Evolutionary conservation across 2,113 vertebrate genomes (phyloP).

Genomic region (Pelobates fuscus): DNA sequence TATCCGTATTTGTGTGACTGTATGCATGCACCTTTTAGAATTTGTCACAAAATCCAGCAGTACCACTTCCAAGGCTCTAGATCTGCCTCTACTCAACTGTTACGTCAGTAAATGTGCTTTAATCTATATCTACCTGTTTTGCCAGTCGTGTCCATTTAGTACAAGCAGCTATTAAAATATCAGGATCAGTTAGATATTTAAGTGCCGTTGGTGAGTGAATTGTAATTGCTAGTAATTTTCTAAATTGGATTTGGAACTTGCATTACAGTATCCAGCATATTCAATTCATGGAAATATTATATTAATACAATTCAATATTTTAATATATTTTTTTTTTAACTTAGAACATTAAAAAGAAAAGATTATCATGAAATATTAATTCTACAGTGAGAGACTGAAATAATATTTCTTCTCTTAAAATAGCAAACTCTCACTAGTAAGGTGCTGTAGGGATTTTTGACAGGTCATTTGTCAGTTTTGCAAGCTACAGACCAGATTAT

Average conservation of each 20-base stretch:
- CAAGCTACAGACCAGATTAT: neutral
- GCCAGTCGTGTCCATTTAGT: too few species aligned
- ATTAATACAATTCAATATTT: neutral
- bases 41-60: too few species aligned
- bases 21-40: too few species aligned
- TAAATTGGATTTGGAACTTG: slow-evolving; percentile 11
- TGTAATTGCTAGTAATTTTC: neutral
- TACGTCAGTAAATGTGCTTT: too few species aligned
- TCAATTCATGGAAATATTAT: neutral
- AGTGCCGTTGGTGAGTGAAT: slow-evolving; percentile 18
- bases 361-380: neutral
- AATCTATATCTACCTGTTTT: too few species aligned
- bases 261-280: neutral
- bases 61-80: too few species aligned
- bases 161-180: too few species aligned
- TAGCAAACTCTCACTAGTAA: neutral
- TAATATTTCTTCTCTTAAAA: neutral
- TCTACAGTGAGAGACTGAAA: neutral
- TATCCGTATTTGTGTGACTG: too few species aligned
- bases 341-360: neutral
- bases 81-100: too few species aligned
- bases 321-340: neutral
- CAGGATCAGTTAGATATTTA: too few species aligned
- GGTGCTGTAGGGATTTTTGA: neutral
- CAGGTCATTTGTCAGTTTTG: neutral